Conservation (phyloP, 2,797 vertebrate genomes). For the Poeciliopsis presidionis region DNA sequence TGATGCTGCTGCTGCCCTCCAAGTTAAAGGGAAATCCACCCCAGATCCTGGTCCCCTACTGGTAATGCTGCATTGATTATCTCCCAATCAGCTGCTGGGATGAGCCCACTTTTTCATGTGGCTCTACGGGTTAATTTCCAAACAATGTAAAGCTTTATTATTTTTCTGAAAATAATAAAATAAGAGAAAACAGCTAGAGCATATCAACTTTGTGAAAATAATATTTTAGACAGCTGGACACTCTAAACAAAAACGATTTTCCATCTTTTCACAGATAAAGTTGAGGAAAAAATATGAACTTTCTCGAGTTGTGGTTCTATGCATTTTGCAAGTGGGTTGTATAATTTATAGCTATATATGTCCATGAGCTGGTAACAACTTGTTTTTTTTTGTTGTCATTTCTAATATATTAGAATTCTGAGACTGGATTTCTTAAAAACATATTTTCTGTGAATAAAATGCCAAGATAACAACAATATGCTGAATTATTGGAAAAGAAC, state of each 20-base stretch:
- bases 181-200: background rate
- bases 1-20: constrained; percentile 37
- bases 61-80: constrained; percentile 43
- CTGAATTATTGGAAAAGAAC: background rate
- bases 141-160: background rate
- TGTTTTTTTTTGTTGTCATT: background rate
- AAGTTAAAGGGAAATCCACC: constrained; percentile 63
- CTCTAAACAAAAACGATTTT: background rate
- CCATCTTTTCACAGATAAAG: background rate
- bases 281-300: background rate
- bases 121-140: background rate
- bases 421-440: background rate
- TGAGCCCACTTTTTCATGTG: background rate
- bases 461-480: background rate
- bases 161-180: background rate
- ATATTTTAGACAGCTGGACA: background rate
- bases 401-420: background rate
- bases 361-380: background rate
- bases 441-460: background rate
- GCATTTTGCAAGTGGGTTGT: background rate
- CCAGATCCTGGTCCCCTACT: constrained; percentile 22
- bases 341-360: background rate
- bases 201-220: background rate
- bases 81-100: constrained; percentile 8
- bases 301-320: background rate